Evolutionary conservation across 1,140 invertebrate species (phyloP).

Genomic region (Drosophila azteca): DNA sequence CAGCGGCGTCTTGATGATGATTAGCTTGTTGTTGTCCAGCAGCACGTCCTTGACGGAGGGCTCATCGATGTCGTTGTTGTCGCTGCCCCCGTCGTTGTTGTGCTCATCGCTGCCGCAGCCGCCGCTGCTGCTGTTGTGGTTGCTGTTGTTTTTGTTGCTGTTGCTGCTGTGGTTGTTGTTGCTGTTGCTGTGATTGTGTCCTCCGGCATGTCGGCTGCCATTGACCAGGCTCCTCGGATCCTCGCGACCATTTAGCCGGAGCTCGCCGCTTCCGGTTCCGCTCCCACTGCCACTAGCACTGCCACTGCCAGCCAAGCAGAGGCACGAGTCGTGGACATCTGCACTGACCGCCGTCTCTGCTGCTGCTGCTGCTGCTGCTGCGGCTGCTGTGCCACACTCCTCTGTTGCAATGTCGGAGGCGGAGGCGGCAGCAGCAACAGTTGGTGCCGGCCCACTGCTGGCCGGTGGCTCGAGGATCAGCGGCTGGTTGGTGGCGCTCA

Average conservation of each 20-base stretch:
- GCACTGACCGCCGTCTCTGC: neutral
- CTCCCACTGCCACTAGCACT: constrained; percentile 25
- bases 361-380: constrained; percentile 16
- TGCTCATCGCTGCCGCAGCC: constrained; percentile 15
- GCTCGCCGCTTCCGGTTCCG: neutral
- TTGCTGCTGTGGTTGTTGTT: constrained; percentile 14
- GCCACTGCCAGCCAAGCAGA: constrained; percentile 16
- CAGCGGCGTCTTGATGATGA: constrained; percentile 78
- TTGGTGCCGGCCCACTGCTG: constrained; percentile 20
- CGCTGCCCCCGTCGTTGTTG: constrained; percentile 32
- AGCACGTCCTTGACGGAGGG: constrained; percentile 28
- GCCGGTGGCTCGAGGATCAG: constrained; percentile 34
- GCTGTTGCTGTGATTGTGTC: neutral
- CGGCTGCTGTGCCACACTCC: neutral
- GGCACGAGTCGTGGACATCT: too few relatives aligned
- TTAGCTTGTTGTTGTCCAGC: constrained; percentile 45
- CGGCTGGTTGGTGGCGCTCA: constrained; percentile 41
- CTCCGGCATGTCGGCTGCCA: too few relatives aligned
- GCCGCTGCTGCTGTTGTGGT: constrained; percentile 2
- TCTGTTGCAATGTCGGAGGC: neutral
- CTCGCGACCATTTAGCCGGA: too few relatives aligned
- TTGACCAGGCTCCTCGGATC: too few relatives aligned
- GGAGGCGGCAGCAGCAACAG: constrained; percentile 3
- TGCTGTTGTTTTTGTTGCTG: neutral
- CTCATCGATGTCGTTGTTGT: constrained; percentile 22